Evolutionary conservation across 2,888 invertebrate species (phyloP).

Genomic region (Luffia ferchaultella): DNA sequence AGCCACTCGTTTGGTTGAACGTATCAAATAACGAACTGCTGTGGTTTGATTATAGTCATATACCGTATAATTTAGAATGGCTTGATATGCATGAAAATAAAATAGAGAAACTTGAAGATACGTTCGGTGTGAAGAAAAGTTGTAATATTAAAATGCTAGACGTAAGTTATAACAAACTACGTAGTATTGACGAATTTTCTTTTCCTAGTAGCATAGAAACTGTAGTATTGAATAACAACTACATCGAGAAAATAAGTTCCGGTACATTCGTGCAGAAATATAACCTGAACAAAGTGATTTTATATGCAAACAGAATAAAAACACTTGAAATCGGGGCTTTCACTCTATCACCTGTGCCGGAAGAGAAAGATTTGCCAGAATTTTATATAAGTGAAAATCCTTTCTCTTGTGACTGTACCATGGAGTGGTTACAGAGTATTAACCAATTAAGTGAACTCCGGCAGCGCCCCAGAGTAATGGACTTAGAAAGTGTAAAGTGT

Average conservation of each 20-base stretch:
- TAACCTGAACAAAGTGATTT: constrained; percentile 77
- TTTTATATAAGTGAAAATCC: constrained; percentile 86
- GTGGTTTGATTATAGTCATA: constrained; percentile 83
- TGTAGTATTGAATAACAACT: constrained; percentile 77
- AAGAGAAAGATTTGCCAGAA: constrained; percentile 75
- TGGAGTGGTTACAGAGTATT: constrained; percentile 86
- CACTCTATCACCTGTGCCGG: constrained; percentile 70
- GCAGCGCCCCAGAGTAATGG: constrained; percentile 81
- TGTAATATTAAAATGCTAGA: constrained; percentile 79
- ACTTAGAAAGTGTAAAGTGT: constrained; percentile 81
- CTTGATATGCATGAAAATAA: constrained; percentile 83
- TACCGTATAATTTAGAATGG: constrained; percentile 80
- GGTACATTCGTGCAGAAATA: constrained; percentile 76
- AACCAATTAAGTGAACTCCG: constrained; percentile 77
- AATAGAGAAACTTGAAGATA: constrained; percentile 78
- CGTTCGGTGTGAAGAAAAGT: constrained; percentile 71
- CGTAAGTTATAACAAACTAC: constrained; percentile 76
- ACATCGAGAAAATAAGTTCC: constrained; percentile 72
- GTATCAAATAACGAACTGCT: constrained; percentile 80
- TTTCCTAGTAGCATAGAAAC: constrained; percentile 79
- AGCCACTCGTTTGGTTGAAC: constrained; percentile 81
- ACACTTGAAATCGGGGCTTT: constrained; percentile 77
- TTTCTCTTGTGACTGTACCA: constrained; percentile 84
- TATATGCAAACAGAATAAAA: constrained; percentile 77
- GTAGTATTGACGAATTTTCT: constrained; percentile 72